A percentile compares a stretch with the other conserved stretches of the same genome.
Evolutionary conservation across 2,113 vertebrate genomes (phyloP).

Genomic region (Gadus macrocephalus): DNA sequence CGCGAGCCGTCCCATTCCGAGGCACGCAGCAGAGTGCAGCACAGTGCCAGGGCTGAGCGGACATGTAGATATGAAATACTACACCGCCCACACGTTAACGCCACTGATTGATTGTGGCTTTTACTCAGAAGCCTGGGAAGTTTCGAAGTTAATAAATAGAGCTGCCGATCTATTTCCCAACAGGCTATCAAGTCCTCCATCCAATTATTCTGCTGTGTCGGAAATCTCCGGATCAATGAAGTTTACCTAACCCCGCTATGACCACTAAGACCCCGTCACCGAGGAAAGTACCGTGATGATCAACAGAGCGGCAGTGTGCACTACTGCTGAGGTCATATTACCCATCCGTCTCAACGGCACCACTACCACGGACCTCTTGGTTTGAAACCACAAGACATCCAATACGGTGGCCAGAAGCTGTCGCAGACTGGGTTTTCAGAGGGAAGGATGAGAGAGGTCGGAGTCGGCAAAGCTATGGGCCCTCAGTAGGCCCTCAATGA

Average conservation of each 20-base stretch:
- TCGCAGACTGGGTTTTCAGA: slow-evolving; percentile 12
- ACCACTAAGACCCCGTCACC: slow-evolving; percentile 22
- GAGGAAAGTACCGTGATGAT: slow-evolving; percentile 27
- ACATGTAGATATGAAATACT: too few relatives aligned
- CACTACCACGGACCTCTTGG: neutral
- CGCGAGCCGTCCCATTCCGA: too few relatives aligned
- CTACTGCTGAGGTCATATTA: slow-evolving; percentile 27
- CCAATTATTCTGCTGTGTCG: slow-evolving; percentile 33
- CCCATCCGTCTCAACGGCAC: neutral
- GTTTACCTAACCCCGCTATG: slow-evolving; percentile 2
- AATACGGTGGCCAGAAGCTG: slow-evolving; percentile 1
- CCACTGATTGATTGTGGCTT: too few relatives aligned
- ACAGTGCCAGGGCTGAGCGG: too few relatives aligned
- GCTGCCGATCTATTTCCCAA: too few relatives aligned
- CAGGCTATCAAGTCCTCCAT: slow-evolving; percentile 16
- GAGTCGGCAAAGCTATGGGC: neutral
- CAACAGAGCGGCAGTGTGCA: slow-evolving; percentile 2
- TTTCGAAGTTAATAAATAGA: too few relatives aligned
- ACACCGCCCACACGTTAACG: too few relatives aligned
- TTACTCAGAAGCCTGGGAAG: too few relatives aligned
- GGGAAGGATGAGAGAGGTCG: neutral
- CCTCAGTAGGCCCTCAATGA: neutral
- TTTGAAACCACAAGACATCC: neutral
- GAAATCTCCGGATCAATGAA: slow-evolving; percentile 32
- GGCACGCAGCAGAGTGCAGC: too few relatives aligned